Conservation (phyloP, 2,888 invertebrate species). For the Agyllia agylla region DNA sequence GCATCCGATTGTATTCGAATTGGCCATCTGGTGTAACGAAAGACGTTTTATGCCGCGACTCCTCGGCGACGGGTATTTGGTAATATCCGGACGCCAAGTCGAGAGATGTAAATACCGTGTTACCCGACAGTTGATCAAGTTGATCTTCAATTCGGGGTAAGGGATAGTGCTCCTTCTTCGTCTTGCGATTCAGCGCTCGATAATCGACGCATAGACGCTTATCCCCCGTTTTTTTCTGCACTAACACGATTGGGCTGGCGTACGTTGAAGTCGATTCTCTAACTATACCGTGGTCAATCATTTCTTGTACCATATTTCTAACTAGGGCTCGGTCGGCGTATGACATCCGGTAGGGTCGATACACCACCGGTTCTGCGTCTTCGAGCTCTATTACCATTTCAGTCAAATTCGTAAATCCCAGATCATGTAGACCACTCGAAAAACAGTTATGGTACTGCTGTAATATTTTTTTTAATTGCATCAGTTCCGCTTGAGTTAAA, state of each 20-base stretch:
- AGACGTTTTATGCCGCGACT: too few species aligned
- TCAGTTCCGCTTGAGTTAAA: neutral
- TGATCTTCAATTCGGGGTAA: too few species aligned
- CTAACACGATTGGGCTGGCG: neutral
- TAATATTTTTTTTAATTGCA: constrained; percentile 12
- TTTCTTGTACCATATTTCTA: neutral
- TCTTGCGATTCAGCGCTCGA: too few species aligned
- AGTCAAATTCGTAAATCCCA: constrained; percentile 47
- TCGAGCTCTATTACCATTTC: constrained; percentile 67
- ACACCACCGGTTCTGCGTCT: constrained; percentile 60
- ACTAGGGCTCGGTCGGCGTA: constrained; percentile 36
- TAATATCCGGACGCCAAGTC: too few species aligned
- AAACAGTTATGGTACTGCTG: constrained; percentile 50
- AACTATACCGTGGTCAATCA: neutral
- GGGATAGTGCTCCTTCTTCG: too few species aligned
- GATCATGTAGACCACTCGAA: constrained; percentile 40
- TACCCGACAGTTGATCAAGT: too few species aligned
- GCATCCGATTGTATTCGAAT: too few species aligned
- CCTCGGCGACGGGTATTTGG: too few species aligned
- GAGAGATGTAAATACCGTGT: too few species aligned
- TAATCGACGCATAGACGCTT: too few species aligned
- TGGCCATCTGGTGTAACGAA: too few species aligned
- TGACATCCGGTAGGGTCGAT: constrained; percentile 70
- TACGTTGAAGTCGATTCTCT: neutral
- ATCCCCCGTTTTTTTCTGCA: neutral